Evolutionary conservation across 2,113 vertebrate genomes (phyloP).

Genomic region (Mus spicilegus): DNA sequence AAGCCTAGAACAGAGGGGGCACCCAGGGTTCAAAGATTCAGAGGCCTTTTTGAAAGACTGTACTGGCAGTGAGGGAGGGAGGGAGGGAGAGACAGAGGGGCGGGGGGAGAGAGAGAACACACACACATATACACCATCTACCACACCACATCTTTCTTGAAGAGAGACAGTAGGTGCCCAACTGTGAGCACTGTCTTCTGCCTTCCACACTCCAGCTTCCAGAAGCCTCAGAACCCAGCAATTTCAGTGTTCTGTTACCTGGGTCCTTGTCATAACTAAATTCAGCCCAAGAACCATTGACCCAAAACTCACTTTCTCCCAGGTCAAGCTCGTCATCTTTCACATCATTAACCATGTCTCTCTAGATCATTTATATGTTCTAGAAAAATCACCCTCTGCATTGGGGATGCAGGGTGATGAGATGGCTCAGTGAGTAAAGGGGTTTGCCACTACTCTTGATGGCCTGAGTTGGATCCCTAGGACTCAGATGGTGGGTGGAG

Average conservation of each 20-base stretch:
- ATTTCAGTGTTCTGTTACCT: background rate
- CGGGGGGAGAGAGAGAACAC: too few species aligned
- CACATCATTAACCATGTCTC: background rate
- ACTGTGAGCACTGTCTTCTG: background rate
- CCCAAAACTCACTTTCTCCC: conserved; percentile 18
- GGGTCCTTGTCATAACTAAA: conserved; percentile 12
- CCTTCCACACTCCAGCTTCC: background rate
- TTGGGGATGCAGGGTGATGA: background rate
- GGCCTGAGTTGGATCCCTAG: too few species aligned
- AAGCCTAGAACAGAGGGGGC: background rate
- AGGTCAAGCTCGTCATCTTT: background rate
- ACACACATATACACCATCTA: background rate
- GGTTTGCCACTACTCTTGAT: background rate
- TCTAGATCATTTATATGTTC: background rate
- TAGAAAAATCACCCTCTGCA: background rate
- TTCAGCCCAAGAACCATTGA: background rate
- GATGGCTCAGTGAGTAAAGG: background rate
- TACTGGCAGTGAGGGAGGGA: background rate
- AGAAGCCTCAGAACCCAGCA: conserved; percentile 13
- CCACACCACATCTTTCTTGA: background rate
- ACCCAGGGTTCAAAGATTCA: background rate
- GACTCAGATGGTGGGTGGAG: background rate
- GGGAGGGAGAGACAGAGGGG: too few species aligned
- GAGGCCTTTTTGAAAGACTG: background rate
- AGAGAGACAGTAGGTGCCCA: background rate